phyloP scores from a whole-genome alignment of 2,113 vertebrate species.

The Collichthys lucidus region DNA sequence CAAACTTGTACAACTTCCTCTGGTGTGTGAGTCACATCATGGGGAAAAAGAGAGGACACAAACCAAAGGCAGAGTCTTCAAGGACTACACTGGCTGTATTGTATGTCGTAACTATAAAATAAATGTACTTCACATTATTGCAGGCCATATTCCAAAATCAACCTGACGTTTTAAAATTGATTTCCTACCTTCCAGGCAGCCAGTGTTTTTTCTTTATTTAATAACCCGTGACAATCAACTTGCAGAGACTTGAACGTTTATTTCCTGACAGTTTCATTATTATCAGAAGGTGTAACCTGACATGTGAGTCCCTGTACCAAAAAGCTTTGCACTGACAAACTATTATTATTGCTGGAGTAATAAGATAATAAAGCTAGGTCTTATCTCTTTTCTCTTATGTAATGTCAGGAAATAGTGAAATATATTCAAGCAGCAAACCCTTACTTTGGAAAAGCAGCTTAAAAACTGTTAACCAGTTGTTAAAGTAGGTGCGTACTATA shows the following conservation, averaged over 20 bases:
- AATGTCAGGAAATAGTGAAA: neutral
- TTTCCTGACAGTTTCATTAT: neutral
- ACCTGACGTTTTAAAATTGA: constrained; percentile 15
- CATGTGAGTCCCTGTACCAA: neutral
- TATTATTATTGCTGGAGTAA: neutral
- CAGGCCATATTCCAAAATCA: constrained; percentile 12
- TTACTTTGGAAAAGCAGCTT: neutral
- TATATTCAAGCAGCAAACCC: neutral
- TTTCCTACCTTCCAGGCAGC: constrained; percentile 18
- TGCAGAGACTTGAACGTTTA: constrained; percentile 9
- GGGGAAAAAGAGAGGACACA: neutral
- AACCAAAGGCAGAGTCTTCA: neutral
- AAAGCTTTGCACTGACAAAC: neutral
- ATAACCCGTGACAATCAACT: constrained; percentile 23
- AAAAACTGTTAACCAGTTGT: no score
- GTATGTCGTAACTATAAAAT: constrained; percentile 19
- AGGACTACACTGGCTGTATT: constrained; percentile 12
- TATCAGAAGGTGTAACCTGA: neutral
- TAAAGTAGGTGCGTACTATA: no score
- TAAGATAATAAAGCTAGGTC: no score
- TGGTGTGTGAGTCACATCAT: constrained; percentile 33
- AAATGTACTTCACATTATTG: constrained; percentile 9
- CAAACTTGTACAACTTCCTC: constrained; percentile 43
- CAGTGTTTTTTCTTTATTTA: constrained; percentile 11
- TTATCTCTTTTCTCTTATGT: no score